phyloP scores from a whole-genome alignment of 1,140 invertebrate species.

The Drosophila kurseongensis region DNA sequence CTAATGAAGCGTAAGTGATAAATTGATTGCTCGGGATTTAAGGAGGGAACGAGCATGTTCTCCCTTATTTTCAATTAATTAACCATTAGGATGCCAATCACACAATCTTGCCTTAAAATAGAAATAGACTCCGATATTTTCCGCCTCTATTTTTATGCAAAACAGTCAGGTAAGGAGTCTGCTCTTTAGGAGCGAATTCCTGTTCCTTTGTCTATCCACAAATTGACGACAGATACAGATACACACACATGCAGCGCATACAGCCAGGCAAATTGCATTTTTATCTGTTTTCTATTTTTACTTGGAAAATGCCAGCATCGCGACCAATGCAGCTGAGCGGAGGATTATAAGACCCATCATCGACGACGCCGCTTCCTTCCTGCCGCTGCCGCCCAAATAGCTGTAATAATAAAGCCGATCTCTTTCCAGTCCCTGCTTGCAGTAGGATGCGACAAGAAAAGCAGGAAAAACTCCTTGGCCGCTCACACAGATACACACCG shows the following conservation, averaged over 20 bases:
- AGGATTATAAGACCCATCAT: constrained; percentile 70
- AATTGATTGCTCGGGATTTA: constrained; percentile 24
- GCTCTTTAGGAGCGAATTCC: constrained; percentile 75
- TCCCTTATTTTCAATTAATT: constrained; percentile 29
- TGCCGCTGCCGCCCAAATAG: constrained; percentile 58
- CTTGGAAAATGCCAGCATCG: constrained; percentile 64
- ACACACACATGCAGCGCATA: constrained; percentile 14
- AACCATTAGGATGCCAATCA: constrained; percentile 36
- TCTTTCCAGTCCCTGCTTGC: constrained; percentile 36
- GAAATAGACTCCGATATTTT: constrained; percentile 7
- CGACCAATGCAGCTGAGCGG: constrained; percentile 35
- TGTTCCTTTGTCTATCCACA: constrained; percentile 80
- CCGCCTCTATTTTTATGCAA: constrained; percentile 76
- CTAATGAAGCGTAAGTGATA: constrained; percentile 58
- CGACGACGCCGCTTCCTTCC: constrained; percentile 69
- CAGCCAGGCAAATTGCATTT: constrained; percentile 73
- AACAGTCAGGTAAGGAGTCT: constrained; percentile 61
- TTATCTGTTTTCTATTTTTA: constrained; percentile 77
- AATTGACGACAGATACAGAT: constrained; percentile 67
- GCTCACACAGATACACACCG: constrained; percentile 34
- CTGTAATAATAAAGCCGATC: constrained; percentile 74
- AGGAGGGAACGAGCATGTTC: constrained; percentile 1
- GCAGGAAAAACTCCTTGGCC: constrained; percentile 81
- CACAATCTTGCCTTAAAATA: constrained; percentile 44
- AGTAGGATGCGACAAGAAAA: constrained; percentile 79